Evolutionary conservation across 2,888 invertebrate genomes (phyloP).

Genomic region (Drosophila leonis): DNA sequence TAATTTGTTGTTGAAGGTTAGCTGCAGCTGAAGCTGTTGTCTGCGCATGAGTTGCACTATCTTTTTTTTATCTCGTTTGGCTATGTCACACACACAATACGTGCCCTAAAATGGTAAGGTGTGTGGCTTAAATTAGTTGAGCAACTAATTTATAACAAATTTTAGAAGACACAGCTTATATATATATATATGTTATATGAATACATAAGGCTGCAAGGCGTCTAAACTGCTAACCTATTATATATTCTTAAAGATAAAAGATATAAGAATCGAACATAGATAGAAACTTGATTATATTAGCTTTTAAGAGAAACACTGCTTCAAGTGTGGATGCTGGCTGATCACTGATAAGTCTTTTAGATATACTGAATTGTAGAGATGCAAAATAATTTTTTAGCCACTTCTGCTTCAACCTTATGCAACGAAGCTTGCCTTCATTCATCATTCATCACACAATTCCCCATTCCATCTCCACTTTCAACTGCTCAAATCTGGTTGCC

Average conservation of each 20-base stretch:
- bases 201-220: background rate
- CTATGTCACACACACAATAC: background rate
- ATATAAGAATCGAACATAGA: no score
- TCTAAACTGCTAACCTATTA: no score
- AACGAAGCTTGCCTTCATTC: background rate
- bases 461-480: background rate
- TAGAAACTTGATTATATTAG: no score
- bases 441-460: no score
- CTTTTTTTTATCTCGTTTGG: conserved; percentile 17
- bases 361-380: no score
- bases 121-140: background rate
- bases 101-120: background rate
- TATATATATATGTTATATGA: background rate
- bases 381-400: no score
- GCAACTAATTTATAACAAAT: background rate
- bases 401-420: no score
- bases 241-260: no score
- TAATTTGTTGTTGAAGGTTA: conserved; percentile 63
- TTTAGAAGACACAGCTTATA: background rate
- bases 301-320: no score
- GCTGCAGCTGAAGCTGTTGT: conserved; percentile 26
- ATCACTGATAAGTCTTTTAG: no score
- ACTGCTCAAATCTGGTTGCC: background rate
- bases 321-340: no score
- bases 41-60: conserved; percentile 50